Evolutionary conservation across 2,888 invertebrate species (phyloP).

Genomic region (Suillia variegata): DNA sequence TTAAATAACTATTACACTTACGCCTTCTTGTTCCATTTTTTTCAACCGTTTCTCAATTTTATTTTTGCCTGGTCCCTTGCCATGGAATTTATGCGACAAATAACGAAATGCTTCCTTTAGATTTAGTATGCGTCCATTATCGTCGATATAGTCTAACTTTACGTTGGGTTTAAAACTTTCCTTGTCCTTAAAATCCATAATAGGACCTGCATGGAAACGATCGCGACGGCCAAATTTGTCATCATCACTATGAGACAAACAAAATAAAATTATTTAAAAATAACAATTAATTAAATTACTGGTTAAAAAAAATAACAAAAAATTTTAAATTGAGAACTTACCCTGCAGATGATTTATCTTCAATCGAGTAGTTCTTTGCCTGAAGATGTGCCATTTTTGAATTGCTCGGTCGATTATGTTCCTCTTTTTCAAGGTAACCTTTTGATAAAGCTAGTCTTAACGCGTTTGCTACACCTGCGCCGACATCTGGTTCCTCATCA

Average conservation of each 20-base stretch:
- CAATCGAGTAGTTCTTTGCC: conserved; percentile 80
- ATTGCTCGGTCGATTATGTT: conserved; percentile 73
- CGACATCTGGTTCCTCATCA: conserved; percentile 91
- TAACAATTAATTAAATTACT: not conserved
- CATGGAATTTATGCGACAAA: conserved; percentile 98
- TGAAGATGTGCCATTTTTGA: conserved; percentile 76
- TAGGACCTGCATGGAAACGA: conserved; percentile 78
- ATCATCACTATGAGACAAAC: conserved; percentile 68
- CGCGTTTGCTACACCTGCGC: conserved; percentile 91
- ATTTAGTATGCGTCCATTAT: conserved; percentile 88
- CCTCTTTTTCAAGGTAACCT: conserved; percentile 88
- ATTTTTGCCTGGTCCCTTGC: conserved; percentile 98
- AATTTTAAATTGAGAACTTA: conserved; percentile 56
- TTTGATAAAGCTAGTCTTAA: conserved; percentile 89
- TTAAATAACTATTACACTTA: conserved; percentile 60
- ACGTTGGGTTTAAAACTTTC: conserved; percentile 89
- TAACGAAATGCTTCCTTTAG: conserved; percentile 97
- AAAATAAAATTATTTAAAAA: conserved; percentile 19
- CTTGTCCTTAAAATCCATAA: conserved; percentile 91
- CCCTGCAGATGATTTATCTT: conserved; percentile 77
- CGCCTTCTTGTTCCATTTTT: conserved; percentile 91
- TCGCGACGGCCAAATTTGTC: conserved; percentile 79
- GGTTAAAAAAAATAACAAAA: conserved; percentile 5
- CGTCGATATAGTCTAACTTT: conserved; percentile 96
- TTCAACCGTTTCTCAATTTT: conserved; percentile 96